Evolutionary conservation across 2,797 vertebrate genomes (phyloP).

Genomic region (Varecia variegata): DNA sequence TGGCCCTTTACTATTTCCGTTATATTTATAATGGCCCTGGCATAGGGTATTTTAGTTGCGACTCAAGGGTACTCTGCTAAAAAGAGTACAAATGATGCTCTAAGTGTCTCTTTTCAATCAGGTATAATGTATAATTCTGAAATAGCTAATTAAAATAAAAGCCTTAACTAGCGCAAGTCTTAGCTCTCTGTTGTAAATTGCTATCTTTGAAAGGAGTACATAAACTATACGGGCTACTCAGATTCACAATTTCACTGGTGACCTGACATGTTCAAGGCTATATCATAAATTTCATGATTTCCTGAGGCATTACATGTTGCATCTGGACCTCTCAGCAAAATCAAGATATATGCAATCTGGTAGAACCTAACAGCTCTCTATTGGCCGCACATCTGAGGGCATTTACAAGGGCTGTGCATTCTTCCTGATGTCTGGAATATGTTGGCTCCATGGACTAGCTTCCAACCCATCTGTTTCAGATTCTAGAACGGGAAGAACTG

Average conservation of each 20-base stretch:
- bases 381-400: neutral
- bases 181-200: neutral
- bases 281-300: neutral
- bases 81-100: neutral
- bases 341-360: rapidly evolving
- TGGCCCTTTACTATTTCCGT: neutral
- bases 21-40: neutral
- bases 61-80: neutral
- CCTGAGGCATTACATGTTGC: neutral
- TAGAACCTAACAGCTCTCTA: neutral
- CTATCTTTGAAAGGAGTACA: neutral
- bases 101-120: neutral
- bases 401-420: neutral
- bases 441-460: neutral
- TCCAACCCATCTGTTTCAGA: constrained; percentile 60
- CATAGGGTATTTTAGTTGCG: neutral
- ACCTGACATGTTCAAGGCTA: neutral
- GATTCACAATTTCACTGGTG: neutral
- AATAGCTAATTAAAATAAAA: neutral
- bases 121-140: neutral
- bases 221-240: neutral
- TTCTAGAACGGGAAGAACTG: constrained; percentile 36
- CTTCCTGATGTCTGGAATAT: neutral
- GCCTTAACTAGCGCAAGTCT: no score
- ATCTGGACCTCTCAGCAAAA: neutral